A percentile compares a stretch with the other conserved stretches of the same genome.
These are phyloP conservation scores for Saccopteryx bilineata DNA, from an alignment of 2,113 vertebrate species.

Conservation along the genomic window DNA sequence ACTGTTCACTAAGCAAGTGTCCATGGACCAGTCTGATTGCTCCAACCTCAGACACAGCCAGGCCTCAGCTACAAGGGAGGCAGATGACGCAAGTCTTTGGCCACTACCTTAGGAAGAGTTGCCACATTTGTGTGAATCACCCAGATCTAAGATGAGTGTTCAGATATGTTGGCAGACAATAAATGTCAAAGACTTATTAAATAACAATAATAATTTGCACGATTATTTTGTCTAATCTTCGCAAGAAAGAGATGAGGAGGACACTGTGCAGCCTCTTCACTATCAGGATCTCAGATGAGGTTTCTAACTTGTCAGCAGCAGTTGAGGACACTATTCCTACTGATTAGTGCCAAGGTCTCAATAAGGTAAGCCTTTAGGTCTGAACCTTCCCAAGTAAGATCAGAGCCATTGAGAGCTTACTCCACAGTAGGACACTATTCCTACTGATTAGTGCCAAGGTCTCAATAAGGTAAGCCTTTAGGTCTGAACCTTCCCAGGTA, in stretches of 20 bases:
- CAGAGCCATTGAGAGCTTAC: constrained; percentile 3
- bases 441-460: neutral
- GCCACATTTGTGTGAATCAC: neutral
- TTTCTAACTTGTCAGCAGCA: neutral
- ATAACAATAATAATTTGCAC: neutral
- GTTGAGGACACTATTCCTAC: neutral
- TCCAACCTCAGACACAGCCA: neutral
- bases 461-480: neutral
- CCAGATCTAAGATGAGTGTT: neutral
- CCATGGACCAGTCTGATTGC: neutral
- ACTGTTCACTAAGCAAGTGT: neutral
- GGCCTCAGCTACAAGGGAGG: neutral
- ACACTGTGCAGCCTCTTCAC: neutral
- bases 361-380: neutral
- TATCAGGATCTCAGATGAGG: neutral
- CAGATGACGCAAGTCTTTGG: too few relatives aligned
- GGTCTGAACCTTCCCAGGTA: neutral
- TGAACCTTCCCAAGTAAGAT: constrained; percentile 17
- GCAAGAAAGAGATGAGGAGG: neutral
- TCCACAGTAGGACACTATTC: neutral
- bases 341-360: neutral
- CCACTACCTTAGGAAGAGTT: neutral
- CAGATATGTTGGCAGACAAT: neutral
- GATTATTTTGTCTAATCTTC: neutral
- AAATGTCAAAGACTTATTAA: neutral